Evolutionary conservation across 37 sponge, comb jelly and placozoan genomes (phyloP).

Genomic region (Eunapius fragilis): DNA sequence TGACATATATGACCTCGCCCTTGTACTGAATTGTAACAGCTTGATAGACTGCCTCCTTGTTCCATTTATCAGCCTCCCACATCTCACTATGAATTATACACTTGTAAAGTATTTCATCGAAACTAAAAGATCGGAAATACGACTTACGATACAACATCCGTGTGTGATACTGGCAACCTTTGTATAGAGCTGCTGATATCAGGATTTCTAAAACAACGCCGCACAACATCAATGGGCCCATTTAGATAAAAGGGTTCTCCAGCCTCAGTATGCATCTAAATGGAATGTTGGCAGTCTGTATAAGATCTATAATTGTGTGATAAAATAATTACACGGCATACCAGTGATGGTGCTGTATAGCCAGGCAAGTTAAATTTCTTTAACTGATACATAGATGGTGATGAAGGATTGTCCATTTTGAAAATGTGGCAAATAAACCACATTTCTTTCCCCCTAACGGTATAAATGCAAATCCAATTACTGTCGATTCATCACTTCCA

Average conservation of each 20-base stretch:
- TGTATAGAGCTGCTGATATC: neutral
- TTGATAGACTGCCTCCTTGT: neutral
- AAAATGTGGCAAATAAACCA: neutral
- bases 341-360: neutral
- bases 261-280: neutral
- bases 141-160: neutral
- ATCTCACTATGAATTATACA: neutral
- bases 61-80: neutral
- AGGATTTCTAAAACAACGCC: neutral
- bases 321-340: neutral
- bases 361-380: neutral
- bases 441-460: neutral
- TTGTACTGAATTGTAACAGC: neutral
- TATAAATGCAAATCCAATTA: neutral
- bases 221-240: neutral
- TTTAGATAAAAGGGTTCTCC: neutral
- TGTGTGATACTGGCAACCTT: neutral
- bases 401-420: neutral
- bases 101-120: neutral
- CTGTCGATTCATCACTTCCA: neutral
- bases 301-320: neutral
- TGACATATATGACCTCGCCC: too few relatives aligned
- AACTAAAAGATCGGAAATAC: neutral
- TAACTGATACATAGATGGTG: neutral
- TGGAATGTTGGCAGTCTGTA: neutral